Base-by-base conservation (phyloP, 2,113 vertebrate species). In the Poeciliopsis turrubarensis region DNA sequence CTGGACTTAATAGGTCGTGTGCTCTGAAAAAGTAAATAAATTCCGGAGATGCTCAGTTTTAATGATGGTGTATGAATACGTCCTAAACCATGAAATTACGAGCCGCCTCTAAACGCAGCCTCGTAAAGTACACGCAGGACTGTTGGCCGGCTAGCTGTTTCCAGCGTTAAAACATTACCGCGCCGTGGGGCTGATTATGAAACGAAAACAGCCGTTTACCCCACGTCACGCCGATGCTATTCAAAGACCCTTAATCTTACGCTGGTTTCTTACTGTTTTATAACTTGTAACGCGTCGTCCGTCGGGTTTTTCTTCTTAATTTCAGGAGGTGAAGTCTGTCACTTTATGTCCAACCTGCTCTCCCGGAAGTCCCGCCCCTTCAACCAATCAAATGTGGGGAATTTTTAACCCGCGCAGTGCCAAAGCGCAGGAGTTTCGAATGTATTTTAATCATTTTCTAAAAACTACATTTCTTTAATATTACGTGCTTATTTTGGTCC, bases 361-460 rank as follows among this genome's bases (percentile, higher is more conserved):
- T 47, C 29, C 22, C 87, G 91, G 92, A 93, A 86, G 91, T 91
- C 86, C 90, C 87, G 88, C 90, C 91, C 63, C 17, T 66, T 61
- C 75, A 13, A 62, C 89, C 91, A 91, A 92, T 91, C 75, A 87
- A 19, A 80, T 29, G 3, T 25, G 5, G 74, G 75, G 37, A 82
- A 54, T 9, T 4, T 30, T 89, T 86, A 89, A 91, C 86, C 72
- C 19, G 60, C 73, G 77, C 70, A 8, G 22, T 86, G 77, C 86
- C 65, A 57, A 5, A 19, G 17, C 44, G 17, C 44, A 19, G 44
- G 19, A 7, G 17, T 19, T 47, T 5, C 2, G 13, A 47, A 47
- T 2, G 44, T 19, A 5, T 47, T 47, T 17, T 6, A 19, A 5
- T 19, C 44, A 47, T 47, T 47, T 47, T 19, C 17, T 47, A 47